Percentiles rank a stretch among this genome's conserved stretches.
Evolutionary conservation across 2,888 invertebrate genomes (phyloP).

Genomic region (Pyrgus malvae): DNA sequence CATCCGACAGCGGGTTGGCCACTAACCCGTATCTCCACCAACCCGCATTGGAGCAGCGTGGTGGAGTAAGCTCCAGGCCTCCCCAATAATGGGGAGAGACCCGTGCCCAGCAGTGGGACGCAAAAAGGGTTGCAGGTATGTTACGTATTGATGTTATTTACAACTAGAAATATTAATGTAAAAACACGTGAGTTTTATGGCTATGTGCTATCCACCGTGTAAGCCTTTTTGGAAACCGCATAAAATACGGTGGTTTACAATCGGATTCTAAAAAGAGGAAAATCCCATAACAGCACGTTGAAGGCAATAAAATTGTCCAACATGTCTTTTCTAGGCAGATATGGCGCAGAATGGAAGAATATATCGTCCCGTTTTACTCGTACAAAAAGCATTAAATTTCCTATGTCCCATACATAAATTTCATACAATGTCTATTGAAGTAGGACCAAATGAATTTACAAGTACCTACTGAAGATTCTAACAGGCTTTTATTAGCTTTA

Average conservation of each 20-base stretch:
- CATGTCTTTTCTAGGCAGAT: constrained; percentile 24
- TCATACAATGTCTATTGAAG: not conserved
- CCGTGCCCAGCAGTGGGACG: no score
- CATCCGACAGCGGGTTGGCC: no score
- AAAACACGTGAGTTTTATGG: no score
- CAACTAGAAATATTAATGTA: not conserved
- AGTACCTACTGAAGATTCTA: no score
- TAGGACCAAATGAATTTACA: no score
- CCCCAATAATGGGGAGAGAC: no score
- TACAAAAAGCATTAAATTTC: constrained; percentile 19
- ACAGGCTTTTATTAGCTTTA: no score
- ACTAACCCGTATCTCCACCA: no score
- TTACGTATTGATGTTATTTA: no score
- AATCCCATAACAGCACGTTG: not conserved
- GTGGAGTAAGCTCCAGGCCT: no score
- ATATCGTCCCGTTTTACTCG: constrained; percentile 11
- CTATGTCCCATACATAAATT: not conserved
- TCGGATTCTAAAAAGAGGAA: not conserved
- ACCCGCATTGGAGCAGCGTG: no score
- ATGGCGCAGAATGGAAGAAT: constrained; percentile 18
- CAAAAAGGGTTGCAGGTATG: no score
- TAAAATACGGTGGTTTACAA: not conserved
- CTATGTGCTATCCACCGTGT: not conserved
- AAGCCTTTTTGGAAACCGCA: not conserved
- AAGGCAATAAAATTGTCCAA: constrained; percentile 21